phyloP scores from a whole-genome alignment of 2,113 vertebrate genomes.

The Caracal caracal region DNA sequence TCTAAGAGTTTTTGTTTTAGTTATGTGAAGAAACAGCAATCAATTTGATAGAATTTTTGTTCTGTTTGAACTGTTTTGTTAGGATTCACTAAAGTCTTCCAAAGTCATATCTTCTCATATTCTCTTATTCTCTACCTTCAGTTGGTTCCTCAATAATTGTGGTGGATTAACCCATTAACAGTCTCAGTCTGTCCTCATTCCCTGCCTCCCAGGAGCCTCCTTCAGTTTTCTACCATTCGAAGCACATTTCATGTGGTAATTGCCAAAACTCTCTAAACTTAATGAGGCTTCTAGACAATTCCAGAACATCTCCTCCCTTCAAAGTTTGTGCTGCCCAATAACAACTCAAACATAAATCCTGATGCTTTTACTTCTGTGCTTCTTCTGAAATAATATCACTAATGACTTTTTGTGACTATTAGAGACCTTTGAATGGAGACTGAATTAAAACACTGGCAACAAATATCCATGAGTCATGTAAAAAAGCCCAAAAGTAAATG shows the following conservation, averaged over 20 bases:
- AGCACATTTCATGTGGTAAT: neutral
- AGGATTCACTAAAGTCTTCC: neutral
- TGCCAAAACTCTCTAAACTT: neutral
- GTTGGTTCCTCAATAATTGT: neutral
- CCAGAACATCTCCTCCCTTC: neutral
- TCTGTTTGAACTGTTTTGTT: neutral
- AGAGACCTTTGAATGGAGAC: neutral
- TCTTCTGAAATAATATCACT: conserved; percentile 41
- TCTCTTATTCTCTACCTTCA: neutral
- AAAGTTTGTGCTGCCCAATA: neutral
- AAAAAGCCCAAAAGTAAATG: conserved; percentile 37
- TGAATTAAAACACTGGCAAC: conserved; percentile 27
- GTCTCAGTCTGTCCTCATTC: neutral
- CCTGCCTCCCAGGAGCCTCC: neutral
- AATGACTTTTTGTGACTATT: conserved; percentile 8
- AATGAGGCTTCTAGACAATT: conserved; percentile 29
- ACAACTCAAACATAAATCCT: neutral
- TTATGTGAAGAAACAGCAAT: neutral
- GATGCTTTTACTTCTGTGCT: neutral
- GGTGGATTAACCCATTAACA: neutral
- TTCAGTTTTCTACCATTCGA: neutral
- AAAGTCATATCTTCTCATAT: neutral
- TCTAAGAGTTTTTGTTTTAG: neutral
- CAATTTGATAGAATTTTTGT: neutral
- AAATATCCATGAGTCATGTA: conserved; percentile 13